Conservation (phyloP, 1,140 invertebrate genomes). For the Homalodisca vitripennis region DNA sequence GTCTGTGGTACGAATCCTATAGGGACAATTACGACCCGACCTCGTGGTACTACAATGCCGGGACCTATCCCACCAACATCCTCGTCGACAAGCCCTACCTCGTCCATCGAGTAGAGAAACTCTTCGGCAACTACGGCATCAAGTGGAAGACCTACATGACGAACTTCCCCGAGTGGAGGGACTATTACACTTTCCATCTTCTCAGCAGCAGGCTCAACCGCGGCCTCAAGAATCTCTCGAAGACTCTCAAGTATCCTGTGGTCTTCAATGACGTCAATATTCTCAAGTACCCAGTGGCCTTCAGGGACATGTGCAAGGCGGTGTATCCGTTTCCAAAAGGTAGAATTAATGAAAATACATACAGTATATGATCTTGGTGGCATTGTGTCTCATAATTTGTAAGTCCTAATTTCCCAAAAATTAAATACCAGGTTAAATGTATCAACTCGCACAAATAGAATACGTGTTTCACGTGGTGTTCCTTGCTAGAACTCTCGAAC, state of each 20-base stretch:
- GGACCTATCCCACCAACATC: slow-evolving; percentile 41
- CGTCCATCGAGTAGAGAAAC: slow-evolving; percentile 41
- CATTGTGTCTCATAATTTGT: no score
- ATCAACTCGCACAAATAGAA: no score
- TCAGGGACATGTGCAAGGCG: slow-evolving; percentile 35
- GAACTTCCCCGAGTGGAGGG: slow-evolving; percentile 29
- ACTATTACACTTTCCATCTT: slow-evolving; percentile 37
- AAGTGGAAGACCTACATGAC: slow-evolving; percentile 20
- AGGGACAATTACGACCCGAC: slow-evolving; percentile 38
- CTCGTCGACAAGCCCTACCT: slow-evolving; percentile 39
- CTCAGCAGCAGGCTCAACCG: slow-evolving; percentile 34
- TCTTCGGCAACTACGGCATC: slow-evolving; percentile 41
- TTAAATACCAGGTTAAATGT: no score
- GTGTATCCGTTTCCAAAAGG: slow-evolving; percentile 28
- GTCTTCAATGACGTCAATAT: slow-evolving; percentile 36
- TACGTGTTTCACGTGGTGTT: no score
- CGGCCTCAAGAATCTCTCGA: slow-evolving; percentile 30
- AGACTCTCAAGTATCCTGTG: slow-evolving; percentile 31
- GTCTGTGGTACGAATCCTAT: slow-evolving; percentile 44
- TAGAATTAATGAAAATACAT: no score
- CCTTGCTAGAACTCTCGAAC: no score
- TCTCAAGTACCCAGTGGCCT: slow-evolving; percentile 33
- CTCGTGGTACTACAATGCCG: slow-evolving; percentile 46
- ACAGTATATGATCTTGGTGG: no score
- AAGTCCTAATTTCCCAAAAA: no score